Percentiles rank a stretch among this genome's conserved stretches.
Evolutionary conservation across 2,797 vertebrate genomes (phyloP).

Genomic region (Spinibarbus caldwelli): DNA sequence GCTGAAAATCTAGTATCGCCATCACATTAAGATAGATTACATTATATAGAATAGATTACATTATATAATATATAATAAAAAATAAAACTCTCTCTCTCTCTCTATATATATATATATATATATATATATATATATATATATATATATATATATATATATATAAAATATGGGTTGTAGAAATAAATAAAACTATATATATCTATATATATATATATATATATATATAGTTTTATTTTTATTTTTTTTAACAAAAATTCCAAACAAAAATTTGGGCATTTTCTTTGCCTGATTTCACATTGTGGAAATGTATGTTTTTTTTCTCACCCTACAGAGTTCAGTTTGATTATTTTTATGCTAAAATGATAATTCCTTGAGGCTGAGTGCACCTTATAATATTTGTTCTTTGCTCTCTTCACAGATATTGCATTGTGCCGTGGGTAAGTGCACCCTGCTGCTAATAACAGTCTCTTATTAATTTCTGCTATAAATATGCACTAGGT

Average conservation of each 20-base stretch:
- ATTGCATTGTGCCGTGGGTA: constrained; percentile 95
- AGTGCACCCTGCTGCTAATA: constrained; percentile 69
- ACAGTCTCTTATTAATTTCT: constrained; percentile 2
- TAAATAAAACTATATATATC: no score
- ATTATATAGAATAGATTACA: neutral
- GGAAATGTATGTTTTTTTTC: neutral
- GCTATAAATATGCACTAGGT: constrained; percentile 29
- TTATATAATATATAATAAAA: no score
- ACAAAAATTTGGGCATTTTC: no score
- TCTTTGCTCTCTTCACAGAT: constrained; percentile 80
- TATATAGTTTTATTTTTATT: no score
- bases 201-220: no score
- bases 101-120: no score
- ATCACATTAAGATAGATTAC: neutral
- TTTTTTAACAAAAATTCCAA: no score
- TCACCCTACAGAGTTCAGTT: neutral
- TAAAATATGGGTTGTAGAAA: no score
- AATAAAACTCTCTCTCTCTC: no score
- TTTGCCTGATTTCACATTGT: no score
- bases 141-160: no score
- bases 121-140: no score
- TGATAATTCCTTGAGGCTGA: constrained; percentile 6
- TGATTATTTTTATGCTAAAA: neutral
- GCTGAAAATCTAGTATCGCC: neutral
- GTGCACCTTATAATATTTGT: constrained; percentile 43